Evolutionary conservation across 2,888 invertebrate species (phyloP).

Genomic region (Amiota mariae): DNA sequence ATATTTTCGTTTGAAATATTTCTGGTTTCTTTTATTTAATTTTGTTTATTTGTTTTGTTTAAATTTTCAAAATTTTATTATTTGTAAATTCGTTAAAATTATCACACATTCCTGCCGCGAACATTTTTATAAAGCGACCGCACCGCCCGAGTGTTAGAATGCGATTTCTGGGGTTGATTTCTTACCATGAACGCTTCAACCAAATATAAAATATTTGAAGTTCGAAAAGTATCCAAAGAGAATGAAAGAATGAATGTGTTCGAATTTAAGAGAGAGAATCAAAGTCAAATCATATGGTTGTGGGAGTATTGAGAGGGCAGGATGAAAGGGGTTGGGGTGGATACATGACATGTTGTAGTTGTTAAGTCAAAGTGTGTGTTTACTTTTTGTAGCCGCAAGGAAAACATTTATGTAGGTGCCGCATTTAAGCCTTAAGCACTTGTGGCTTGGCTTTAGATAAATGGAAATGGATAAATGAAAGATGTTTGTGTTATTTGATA

Average conservation of each 20-base stretch:
- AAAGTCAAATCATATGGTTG: neutral
- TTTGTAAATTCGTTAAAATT: conserved; percentile 24
- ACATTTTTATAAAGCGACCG: conserved; percentile 64
- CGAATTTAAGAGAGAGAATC: conserved; percentile 27
- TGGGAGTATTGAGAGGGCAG: neutral
- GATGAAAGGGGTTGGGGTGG: neutral
- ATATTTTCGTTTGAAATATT: conserved; percentile 8
- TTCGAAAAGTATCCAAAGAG: conserved; percentile 51
- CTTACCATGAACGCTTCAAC: conserved; percentile 32
- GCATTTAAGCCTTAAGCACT: conserved; percentile 13
- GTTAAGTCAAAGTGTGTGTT: conserved; percentile 5
- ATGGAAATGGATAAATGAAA: neutral
- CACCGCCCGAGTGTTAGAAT: conserved; percentile 71
- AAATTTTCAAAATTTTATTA: neutral
- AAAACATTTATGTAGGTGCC: neutral
- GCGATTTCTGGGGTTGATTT: conserved; percentile 71
- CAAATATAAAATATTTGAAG: conserved; percentile 34
- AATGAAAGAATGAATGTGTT: neutral
- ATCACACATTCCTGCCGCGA: conserved; percentile 35
- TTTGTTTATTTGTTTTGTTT: neutral
- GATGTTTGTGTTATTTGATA: no score
- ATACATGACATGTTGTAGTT: neutral
- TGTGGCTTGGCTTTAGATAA: conserved; percentile 17
- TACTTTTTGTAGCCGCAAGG: neutral
- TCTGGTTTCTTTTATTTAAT: neutral